phyloP scores from a whole-genome alignment of 2,113 vertebrate species.

The Micronycteris hirsuta region DNA sequence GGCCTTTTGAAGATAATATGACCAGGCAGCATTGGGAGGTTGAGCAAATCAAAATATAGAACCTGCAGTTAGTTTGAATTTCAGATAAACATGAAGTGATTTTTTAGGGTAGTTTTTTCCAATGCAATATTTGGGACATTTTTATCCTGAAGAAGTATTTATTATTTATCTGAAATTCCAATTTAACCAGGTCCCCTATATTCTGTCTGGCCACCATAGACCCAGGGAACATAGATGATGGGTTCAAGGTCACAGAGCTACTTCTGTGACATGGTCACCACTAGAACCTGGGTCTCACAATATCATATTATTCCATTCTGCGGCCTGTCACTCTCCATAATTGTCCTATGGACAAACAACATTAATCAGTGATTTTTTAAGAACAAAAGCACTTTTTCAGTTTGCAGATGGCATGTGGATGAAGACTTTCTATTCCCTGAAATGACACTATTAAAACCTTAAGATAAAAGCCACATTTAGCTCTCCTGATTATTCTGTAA shows the following conservation, averaged over 20 bases:
- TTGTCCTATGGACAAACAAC: not conserved
- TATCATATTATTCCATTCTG: not conserved
- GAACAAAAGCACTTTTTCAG: not conserved
- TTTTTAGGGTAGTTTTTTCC: not conserved
- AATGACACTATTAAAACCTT: not conserved
- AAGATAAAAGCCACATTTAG: not conserved
- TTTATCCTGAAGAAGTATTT: not conserved
- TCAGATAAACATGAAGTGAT: not conserved
- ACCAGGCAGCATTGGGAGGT: not conserved
- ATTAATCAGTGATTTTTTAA: not conserved
- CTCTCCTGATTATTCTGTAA: not conserved
- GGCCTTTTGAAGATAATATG: not conserved
- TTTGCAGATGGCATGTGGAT: not conserved
- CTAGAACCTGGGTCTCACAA: not conserved
- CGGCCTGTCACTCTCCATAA: not conserved
- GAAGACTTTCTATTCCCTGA: not conserved
- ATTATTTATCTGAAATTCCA: not conserved
- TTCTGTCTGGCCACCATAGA: not conserved
- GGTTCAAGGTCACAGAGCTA: not conserved
- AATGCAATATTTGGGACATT: not conserved
- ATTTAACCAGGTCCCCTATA: not conserved
- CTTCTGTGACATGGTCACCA: not conserved
- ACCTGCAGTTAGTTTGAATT: not conserved
- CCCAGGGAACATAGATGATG: not conserved
- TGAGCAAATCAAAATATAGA: constrained; percentile 6